Percentiles rank a stretch among this genome's conserved stretches.
Conservation (phyloP, 2,888 invertebrate species). For the Acronicta aceris region DNA sequence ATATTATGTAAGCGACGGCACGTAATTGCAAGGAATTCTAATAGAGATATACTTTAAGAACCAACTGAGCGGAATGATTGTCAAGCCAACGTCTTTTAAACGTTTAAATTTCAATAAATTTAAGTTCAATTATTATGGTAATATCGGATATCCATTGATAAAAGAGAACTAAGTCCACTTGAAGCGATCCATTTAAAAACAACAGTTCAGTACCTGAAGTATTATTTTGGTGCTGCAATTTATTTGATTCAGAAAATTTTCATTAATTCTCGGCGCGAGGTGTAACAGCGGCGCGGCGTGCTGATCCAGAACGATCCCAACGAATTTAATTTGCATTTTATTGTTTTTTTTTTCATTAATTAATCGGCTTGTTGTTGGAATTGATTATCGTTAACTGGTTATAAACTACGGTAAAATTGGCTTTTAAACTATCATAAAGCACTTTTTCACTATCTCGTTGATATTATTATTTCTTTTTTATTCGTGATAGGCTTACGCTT, state of each 20-base stretch:
- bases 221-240: not conserved
- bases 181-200: not conserved
- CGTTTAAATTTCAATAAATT: slow-evolving; percentile 1
- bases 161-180: not conserved
- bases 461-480: too few species aligned
- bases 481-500: too few species aligned
- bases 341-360: slow-evolving; percentile 16
- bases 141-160: slow-evolving; percentile 3
- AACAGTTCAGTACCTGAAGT: not conserved
- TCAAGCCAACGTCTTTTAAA: slow-evolving; percentile 6
- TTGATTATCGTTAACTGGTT: slow-evolving; percentile 1
- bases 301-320: slow-evolving; percentile 4
- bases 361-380: not conserved
- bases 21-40: slow-evolving; percentile 25
- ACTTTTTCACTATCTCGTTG: not conserved
- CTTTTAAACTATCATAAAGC: not conserved
- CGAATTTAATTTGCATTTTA: slow-evolving; percentile 21
- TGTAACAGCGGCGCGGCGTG: not conserved
- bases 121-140: slow-evolving; percentile 21
- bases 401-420: not conserved
- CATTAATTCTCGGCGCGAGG: slow-evolving; percentile 1
- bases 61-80: slow-evolving; percentile 19
- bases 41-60: slow-evolving; percentile 29
- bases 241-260: slow-evolving; percentile 13
- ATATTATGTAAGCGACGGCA: not conserved